Percentiles rank a stretch among this genome's conserved stretches.
phyloP scores from a whole-genome alignment of 2,113 vertebrate genomes.

The Sylvicapra grimmia region DNA sequence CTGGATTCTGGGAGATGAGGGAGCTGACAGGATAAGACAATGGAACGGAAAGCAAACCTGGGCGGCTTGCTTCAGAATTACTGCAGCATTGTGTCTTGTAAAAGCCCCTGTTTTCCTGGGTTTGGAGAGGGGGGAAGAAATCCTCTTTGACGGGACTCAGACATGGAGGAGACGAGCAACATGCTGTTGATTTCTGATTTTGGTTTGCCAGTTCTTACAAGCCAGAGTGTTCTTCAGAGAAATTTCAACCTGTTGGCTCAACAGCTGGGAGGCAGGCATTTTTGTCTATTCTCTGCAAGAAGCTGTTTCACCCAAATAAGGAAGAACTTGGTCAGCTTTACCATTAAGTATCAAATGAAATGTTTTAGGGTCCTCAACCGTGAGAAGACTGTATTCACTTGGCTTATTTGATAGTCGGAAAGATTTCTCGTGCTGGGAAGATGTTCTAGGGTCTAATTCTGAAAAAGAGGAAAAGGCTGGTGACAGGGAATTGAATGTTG shows the following conservation, averaged over 20 bases:
- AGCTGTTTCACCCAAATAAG: neutral
- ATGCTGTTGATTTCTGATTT: conserved; percentile 25
- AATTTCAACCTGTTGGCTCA: conserved; percentile 43
- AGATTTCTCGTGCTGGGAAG: neutral
- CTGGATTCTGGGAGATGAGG: conserved; percentile 34
- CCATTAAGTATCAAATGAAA: neutral
- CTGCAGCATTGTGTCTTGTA: conserved; percentile 36
- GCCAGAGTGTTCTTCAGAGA: conserved; percentile 16
- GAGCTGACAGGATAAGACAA: conserved; percentile 57
- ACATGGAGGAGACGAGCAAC: conserved; percentile 5
- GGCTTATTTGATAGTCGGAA: neutral
- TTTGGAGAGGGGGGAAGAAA: neutral
- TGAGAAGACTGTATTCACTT: neutral
- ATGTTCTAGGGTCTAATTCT: neutral
- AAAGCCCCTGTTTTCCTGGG: conserved; percentile 1
- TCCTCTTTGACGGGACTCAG: neutral
- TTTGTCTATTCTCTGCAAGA: conserved; percentile 35
- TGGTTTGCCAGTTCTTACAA: conserved; percentile 33
- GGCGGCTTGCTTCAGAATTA: conserved; percentile 33
- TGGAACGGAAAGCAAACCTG: conserved; percentile 57
- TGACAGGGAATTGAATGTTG: neutral
- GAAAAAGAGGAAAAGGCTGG: neutral
- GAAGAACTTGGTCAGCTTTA: neutral
- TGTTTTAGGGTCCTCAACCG: neutral
- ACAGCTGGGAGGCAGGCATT: neutral